Evolutionary conservation across 1,140 invertebrate species (phyloP), one percentile per base, ranked within the genome.

Genomic region (Eupristina koningsbergeri): DNA sequence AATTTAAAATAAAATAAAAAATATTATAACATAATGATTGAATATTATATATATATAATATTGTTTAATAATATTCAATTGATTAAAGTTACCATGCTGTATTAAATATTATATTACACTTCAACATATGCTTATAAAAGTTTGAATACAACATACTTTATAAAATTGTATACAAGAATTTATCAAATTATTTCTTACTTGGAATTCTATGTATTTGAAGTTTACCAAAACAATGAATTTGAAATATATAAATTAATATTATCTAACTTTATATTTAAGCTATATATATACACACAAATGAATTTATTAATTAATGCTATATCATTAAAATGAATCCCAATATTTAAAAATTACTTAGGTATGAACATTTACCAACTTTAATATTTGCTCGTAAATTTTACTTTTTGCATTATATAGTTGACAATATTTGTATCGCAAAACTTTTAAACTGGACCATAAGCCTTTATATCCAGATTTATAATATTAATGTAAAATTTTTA

Each of bases 401-500:
- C 19, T 41, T 41, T 71, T 69, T 7, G 34, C 2, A 41, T 47
- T 29, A 75, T n/a, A 36, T 71, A 19, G 13, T 8, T 15, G 11
- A 71, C 3, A 41, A 2, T 41, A 8, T 6, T 5, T 67, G 22
- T 22, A 15, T 41, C 15, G 53, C 53, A 3, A 47, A 53, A 75
- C 47, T 50, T 79, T 29, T 67, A 67, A 50, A 69, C 78, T 80
- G 78, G 78, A 39, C 78, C 78, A 80, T 69, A n/a, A 80, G 19
- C 17, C 8, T 69, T 69, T 80, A 34, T 80, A 80, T 69, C 78
- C 78, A 80, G 78, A 80, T 50, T 80, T 26, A 67, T 34, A 61
- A 22, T 36, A 58, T 50, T n/a, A 6, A 67, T 0, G 31, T 36
- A 31, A 67, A 31, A 6, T 5, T 2, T 34, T 67, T 7, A 19